A percentile compares a stretch with the other conserved stretches of the same genome.
Conservation (phyloP, 1,140 invertebrate species). For the Hesperophylax magnus region DNA sequence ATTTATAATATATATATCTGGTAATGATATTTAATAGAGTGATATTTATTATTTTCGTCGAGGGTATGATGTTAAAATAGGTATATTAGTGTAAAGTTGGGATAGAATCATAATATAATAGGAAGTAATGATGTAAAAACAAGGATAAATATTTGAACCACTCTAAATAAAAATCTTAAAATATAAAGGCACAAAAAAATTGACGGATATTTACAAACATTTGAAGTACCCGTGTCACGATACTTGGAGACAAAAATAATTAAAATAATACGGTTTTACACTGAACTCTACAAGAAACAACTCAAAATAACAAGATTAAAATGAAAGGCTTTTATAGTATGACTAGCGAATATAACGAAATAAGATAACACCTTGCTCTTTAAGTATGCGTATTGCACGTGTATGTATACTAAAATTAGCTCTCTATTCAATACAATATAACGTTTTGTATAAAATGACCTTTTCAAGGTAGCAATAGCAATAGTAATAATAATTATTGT, state of each 20-base stretch:
- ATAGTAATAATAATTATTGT: not conserved
- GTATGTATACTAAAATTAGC: not conserved
- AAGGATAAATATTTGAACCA: not conserved
- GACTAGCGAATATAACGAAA: too few relatives aligned
- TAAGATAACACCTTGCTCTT: too few relatives aligned
- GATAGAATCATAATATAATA: not conserved
- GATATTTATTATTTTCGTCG: not conserved
- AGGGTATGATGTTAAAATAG: not conserved
- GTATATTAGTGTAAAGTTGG: not conserved
- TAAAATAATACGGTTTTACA: too few relatives aligned
- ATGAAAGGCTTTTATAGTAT: too few relatives aligned
- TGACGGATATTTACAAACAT: conserved; percentile 45
- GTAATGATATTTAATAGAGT: not conserved
- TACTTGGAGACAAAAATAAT: not conserved
- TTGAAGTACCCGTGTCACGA: conserved; percentile 21
- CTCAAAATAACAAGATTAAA: too few relatives aligned
- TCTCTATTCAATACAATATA: not conserved
- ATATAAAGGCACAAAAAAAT: conserved; percentile 52
- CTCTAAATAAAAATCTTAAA: conserved; percentile 29
- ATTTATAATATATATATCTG: conserved; percentile 2
- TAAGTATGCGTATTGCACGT: too few relatives aligned
- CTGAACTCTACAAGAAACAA: too few relatives aligned
- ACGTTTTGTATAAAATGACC: not conserved
- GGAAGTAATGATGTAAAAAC: not conserved
- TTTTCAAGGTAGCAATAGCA: not conserved